Base-by-base conservation (phyloP, 2,888 invertebrate species). In the Plagiodera versicolora region DNA sequence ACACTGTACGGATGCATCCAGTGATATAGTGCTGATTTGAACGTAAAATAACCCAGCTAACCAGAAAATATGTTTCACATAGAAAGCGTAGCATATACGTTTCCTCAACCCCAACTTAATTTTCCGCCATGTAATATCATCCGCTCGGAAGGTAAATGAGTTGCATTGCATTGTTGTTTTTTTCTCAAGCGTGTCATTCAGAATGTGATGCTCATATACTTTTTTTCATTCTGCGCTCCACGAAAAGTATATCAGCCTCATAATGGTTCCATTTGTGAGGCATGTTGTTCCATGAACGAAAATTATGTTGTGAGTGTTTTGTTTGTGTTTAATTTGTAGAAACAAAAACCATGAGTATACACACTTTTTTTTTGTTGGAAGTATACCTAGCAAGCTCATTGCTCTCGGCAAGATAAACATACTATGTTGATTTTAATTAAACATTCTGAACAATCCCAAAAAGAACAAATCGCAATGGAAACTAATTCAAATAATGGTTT, bases 31-130 rank as follows among this genome's bases (percentile, higher is more conserved):
- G 48, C 39, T 20, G 11, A 39, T 55, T 19, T 49, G 28, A 32
- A 61, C 52, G 49, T 44, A 48, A 48, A 68, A 70, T 71, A 71
- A 72, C 72, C 72, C 72, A 73, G 68, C 75, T 72, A 72, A 72
- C 74, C 73, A 73, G 74, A 76, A 77, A 77, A 77, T 76, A 74
- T 76, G 75, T 71, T 74, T 69, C 69, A 70, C 71, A 72, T 58
- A 60, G 60, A 64, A 67, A 69, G 66, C 64, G 68, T 65, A 68
- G 67, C 58, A 35, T 32, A 58, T 32, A 46, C 61, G 65, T 63
- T 61, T 65, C 61, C 65, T 61, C 61, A 58, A 66, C 72, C 71
- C 72, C 70, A 73, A 76, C 73, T 76, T 76, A 77, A 77, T 77
- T 77, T 76, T 76, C 75, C 75, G 75, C 74, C 74, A 70, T 74